Evolutionary conservation across 2,113 vertebrate genomes (phyloP).

Genomic region (Natator depressus): DNA sequence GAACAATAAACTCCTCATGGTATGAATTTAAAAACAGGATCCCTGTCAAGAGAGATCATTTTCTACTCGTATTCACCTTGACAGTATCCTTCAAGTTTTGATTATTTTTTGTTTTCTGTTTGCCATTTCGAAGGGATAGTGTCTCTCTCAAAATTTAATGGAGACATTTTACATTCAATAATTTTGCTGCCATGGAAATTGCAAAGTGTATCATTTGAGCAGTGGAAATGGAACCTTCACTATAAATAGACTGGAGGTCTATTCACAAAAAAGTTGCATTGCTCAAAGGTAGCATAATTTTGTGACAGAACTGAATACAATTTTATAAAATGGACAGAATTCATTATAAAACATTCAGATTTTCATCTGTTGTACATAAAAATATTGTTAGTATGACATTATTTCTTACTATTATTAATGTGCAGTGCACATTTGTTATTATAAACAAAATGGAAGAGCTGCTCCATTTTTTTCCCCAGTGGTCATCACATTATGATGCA

Average conservation of each 20-base stretch:
- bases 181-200: conserved; percentile 63
- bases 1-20: background rate
- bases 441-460: background rate
- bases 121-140: background rate
- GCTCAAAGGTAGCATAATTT: background rate
- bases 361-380: background rate
- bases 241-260: conserved; percentile 26
- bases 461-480: background rate
- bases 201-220: conserved; percentile 20
- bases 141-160: background rate
- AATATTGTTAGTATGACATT: background rate
- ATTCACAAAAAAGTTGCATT: conserved; percentile 71
- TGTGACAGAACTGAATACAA: background rate
- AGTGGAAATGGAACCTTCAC: conserved; percentile 30
- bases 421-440: background rate
- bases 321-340: background rate
- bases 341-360: background rate
- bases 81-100: background rate
- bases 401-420: background rate
- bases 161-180: background rate
- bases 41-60: background rate
- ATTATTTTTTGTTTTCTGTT: conserved; percentile 11
- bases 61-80: background rate
- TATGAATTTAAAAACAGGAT: background rate
- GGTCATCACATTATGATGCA: background rate